Conservation (phyloP, 2,888 invertebrate species). For the Mechanitis mazaeus region DNA sequence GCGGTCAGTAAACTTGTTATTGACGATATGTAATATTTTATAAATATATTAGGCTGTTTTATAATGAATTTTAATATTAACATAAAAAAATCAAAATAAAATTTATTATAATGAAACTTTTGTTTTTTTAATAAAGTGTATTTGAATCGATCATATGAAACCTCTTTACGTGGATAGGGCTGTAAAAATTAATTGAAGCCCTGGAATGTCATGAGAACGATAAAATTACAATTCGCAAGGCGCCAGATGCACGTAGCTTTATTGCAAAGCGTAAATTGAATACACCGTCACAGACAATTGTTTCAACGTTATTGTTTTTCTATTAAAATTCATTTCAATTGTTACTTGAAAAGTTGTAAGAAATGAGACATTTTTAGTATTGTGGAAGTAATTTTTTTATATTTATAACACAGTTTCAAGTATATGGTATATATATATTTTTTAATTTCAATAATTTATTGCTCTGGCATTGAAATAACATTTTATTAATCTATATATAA, state of each 20-base stretch:
- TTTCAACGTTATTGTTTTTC: constrained; percentile 60
- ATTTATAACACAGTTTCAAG: too few species aligned
- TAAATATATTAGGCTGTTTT: too few species aligned
- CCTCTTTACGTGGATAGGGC: constrained; percentile 31
- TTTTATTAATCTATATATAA: too few species aligned
- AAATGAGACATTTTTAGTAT: neutral
- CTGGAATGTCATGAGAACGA: constrained; percentile 57
- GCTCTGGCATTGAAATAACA: too few species aligned
- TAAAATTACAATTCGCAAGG: constrained; percentile 67
- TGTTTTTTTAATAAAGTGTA: too few species aligned
- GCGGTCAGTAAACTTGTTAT: constrained; percentile 29
- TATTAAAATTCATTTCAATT: constrained; percentile 50
- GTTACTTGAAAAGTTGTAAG: constrained; percentile 10
- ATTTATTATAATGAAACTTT: too few species aligned
- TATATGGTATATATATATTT: too few species aligned
- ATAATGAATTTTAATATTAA: too few species aligned
- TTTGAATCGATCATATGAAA: constrained; percentile 21
- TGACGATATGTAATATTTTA: constrained; percentile 13
- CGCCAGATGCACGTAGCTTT: constrained; percentile 67
- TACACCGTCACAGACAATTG: constrained; percentile 46
- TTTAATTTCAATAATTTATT: too few species aligned
- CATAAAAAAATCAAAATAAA: too few species aligned
- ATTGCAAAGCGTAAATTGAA: constrained; percentile 67
- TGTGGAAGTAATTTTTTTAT: too few species aligned
- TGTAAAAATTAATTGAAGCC: constrained; percentile 67